phyloP scores from a whole-genome alignment of 2,113 vertebrate species.

The Gambusia affinis region DNA sequence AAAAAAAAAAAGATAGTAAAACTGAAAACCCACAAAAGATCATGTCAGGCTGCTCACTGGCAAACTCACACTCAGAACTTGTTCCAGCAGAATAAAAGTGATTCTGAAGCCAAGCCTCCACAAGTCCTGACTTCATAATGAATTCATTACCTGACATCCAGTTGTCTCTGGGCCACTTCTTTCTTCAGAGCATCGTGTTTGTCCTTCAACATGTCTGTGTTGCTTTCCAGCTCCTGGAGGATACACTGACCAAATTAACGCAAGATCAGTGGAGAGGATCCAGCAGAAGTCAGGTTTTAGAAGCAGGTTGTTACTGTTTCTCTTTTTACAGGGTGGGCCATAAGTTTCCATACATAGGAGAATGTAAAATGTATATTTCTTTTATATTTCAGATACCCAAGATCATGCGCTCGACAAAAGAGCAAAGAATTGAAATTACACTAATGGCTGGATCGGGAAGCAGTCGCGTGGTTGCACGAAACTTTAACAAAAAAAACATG shows the following conservation, averaged over 20 bases:
- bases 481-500: no score
- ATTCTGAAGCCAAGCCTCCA: background rate
- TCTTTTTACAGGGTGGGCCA: background rate
- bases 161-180: slow-evolving; percentile 83
- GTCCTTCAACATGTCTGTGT: slow-evolving; percentile 78
- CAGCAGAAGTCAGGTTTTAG: background rate
- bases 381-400: no score
- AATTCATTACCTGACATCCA: slow-evolving; percentile 80
- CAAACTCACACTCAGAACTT: background rate
- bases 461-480: no score
- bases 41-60: no score
- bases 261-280: background rate
- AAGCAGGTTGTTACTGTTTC: background rate
- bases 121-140: background rate
- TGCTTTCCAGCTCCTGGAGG: slow-evolving; percentile 82
- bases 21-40: no score
- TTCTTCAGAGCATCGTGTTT: slow-evolving; percentile 84
- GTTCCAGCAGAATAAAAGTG: background rate
- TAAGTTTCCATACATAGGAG: no score
- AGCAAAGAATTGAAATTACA: no score
- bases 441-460: no score
- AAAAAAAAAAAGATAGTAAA: no score
- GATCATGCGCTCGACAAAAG: no score
- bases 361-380: no score
- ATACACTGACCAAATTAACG: background rate